Conservation (phyloP, 1,140 invertebrate genomes). For the Paralvinella palmiformis region DNA sequence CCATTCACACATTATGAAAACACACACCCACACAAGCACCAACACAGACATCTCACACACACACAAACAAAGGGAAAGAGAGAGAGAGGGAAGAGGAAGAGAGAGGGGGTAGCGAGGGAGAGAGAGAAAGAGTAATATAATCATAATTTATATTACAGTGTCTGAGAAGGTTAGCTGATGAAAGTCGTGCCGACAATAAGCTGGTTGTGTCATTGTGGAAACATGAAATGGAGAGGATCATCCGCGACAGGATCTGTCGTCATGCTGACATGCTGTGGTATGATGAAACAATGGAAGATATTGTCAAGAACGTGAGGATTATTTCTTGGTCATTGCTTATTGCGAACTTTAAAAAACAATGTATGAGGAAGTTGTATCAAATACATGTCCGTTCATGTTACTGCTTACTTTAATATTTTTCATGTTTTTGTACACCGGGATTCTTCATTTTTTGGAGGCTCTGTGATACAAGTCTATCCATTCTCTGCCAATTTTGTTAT, state of each 20-base stretch:
- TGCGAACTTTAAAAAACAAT: too few relatives aligned
- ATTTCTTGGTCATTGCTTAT: too few relatives aligned
- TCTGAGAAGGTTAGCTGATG: slow-evolving; percentile 39
- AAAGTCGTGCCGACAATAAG: slow-evolving; percentile 42
- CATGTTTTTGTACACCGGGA: too few relatives aligned
- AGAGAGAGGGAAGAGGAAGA: background rate
- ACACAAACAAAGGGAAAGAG: background rate
- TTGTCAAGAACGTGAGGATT: slow-evolving; percentile 31
- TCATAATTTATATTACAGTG: slow-evolving; percentile 26
- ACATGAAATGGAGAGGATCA: slow-evolving; percentile 44
- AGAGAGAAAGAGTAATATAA: background rate
- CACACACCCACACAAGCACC: slow-evolving; percentile 1
- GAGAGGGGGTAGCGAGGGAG: background rate
- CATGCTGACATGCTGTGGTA: slow-evolving; percentile 43
- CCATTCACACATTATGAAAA: too few relatives aligned
- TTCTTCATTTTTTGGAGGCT: too few relatives aligned
- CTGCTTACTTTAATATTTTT: too few relatives aligned
- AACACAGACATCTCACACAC: background rate
- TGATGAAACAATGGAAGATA: slow-evolving; percentile 35
- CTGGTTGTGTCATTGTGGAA: slow-evolving; percentile 46
- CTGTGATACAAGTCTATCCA: too few relatives aligned
- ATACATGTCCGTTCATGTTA: too few relatives aligned
- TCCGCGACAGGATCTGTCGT: slow-evolving; percentile 40
- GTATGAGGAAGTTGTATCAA: too few relatives aligned
- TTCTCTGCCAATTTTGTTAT: too few relatives aligned